These are phyloP conservation scores for Monoplex corrugatus DNA, from an alignment of 2,888 invertebrate species.

Conservation along the genomic window DNA sequence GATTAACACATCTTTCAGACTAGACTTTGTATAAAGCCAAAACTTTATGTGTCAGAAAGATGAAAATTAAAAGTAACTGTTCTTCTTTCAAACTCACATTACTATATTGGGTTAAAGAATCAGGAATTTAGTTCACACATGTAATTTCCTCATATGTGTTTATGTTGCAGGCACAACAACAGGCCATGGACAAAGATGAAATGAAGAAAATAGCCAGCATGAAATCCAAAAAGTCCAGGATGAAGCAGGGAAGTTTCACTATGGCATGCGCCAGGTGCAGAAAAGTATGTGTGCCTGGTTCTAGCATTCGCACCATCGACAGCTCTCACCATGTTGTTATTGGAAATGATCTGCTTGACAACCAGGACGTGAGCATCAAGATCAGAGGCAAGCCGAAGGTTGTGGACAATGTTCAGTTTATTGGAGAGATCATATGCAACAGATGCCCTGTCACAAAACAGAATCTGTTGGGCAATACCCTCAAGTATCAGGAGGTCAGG, in stretches of 20 bases:
- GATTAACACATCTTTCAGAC: too few relatives aligned
- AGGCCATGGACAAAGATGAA: constrained; percentile 46
- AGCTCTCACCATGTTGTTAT: constrained; percentile 51
- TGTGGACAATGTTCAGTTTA: constrained; percentile 54
- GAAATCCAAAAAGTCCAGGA: not conserved
- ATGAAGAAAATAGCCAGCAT: constrained; percentile 36
- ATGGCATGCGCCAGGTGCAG: constrained; percentile 49
- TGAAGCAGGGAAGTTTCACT: constrained; percentile 42
- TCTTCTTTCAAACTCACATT: too few relatives aligned
- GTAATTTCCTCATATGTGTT: too few relatives aligned
- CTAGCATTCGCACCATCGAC: constrained; percentile 48
- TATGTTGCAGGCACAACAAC: constrained; percentile 9
- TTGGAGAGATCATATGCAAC: constrained; percentile 62
- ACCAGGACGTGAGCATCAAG: constrained; percentile 52
- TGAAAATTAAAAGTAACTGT: too few relatives aligned
- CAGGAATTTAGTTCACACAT: too few relatives aligned
- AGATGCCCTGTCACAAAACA: constrained; percentile 53
- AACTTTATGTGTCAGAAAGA: too few relatives aligned
- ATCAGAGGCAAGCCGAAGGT: constrained; percentile 39
- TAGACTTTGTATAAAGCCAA: too few relatives aligned
- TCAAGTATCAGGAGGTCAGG: constrained; percentile 55
- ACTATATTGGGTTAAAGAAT: too few relatives aligned
- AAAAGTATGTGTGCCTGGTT: constrained; percentile 33
- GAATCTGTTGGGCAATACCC: constrained; percentile 61
- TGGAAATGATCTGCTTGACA: constrained; percentile 37